These are phyloP conservation scores for Catocala nupta DNA, from an alignment of 2,888 invertebrate species.

Conservation along the genomic window DNA sequence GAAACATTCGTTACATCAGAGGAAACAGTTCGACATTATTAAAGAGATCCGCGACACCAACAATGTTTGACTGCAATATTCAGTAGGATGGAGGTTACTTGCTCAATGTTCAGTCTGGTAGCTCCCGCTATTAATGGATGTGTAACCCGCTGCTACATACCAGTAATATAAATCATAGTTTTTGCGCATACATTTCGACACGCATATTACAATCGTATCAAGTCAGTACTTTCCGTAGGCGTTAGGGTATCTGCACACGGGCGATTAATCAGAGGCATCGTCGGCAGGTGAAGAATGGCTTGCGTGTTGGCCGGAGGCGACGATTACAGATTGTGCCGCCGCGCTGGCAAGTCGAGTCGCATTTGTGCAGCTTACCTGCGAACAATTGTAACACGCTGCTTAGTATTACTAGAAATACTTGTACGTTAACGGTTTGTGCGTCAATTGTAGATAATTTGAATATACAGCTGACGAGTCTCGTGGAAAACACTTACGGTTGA, in stretches of 20 bases:
- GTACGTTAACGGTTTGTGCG: too few relatives aligned
- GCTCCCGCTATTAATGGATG: too few relatives aligned
- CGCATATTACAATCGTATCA: constrained; percentile 43
- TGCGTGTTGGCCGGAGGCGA: constrained; percentile 60
- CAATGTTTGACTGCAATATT: too few relatives aligned
- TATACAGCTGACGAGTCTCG: too few relatives aligned
- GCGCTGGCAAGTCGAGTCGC: constrained; percentile 29
- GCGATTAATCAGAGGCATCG: constrained; percentile 62
- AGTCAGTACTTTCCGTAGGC: constrained; percentile 42
- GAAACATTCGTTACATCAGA: too few relatives aligned
- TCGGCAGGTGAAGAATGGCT: constrained; percentile 56
- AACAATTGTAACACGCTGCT: constrained; percentile 41
- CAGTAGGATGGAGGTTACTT: too few relatives aligned
- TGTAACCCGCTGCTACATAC: too few relatives aligned
- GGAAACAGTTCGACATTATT: too few relatives aligned
- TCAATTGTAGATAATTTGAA: too few relatives aligned
- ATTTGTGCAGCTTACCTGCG: constrained; percentile 39
- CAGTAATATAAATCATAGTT: constrained; percentile 21
- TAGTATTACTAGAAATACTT: not conserved
- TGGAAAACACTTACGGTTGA: too few relatives aligned
- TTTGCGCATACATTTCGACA: constrained; percentile 37
- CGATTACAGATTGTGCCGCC: constrained; percentile 63
- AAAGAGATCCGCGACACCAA: too few relatives aligned
- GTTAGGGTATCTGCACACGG: constrained; percentile 51
- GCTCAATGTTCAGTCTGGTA: too few relatives aligned